Evolutionary conservation across 2,113 vertebrate species (phyloP).

Genomic region (Anseranas semipalmata): DNA sequence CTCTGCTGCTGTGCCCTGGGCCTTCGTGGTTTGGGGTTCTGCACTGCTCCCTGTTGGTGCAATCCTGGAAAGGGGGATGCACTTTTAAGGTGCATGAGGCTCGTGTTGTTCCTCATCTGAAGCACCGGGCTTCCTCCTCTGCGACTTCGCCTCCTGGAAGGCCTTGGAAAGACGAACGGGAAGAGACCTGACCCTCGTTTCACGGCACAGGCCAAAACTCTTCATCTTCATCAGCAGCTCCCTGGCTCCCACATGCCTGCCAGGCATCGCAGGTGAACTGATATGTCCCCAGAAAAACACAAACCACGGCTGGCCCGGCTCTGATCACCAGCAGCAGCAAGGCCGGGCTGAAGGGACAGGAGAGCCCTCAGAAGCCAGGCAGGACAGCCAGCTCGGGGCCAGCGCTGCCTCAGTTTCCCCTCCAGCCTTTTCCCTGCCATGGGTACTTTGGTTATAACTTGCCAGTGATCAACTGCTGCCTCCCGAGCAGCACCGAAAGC

Average conservation of each 20-base stretch:
- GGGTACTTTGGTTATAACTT: neutral
- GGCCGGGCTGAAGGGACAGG: neutral
- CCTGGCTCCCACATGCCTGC: neutral
- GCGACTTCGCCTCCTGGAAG: neutral
- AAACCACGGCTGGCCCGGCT: neutral
- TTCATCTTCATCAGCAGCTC: neutral
- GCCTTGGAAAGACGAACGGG: neutral
- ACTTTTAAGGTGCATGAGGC: neutral
- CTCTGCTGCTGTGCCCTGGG: neutral
- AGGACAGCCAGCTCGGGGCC: neutral
- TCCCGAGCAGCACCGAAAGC: accelerated
- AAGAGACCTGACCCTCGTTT: neutral
- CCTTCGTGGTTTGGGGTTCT: neutral
- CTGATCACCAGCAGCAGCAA: neutral
- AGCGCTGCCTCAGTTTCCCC: neutral
- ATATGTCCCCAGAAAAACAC: neutral
- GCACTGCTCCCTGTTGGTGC: neutral
- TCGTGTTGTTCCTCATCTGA: neutral
- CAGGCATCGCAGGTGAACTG: accelerated
- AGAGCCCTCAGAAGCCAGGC: neutral
- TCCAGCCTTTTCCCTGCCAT: neutral
- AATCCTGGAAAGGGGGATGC: neutral
- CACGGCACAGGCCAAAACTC: neutral
- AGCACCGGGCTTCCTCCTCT: neutral
- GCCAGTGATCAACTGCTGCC: neutral